These are phyloP conservation scores for Horisme vitalbata DNA, from an alignment of 2,888 invertebrate species.

Conservation along the genomic window DNA sequence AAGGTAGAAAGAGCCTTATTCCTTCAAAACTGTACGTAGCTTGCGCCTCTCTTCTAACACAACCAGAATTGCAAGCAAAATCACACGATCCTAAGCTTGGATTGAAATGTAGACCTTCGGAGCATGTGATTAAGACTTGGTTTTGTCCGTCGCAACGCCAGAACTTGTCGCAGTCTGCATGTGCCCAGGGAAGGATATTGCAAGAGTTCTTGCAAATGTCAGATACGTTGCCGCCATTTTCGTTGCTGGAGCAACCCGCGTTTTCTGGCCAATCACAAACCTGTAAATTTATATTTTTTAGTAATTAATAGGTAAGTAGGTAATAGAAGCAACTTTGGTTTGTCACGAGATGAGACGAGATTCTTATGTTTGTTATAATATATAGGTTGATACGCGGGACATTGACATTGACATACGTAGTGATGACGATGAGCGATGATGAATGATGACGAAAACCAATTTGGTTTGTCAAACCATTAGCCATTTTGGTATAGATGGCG, in stretches of 20 bases:
- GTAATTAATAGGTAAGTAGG: too few species aligned
- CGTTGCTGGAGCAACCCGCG: constrained; percentile 22
- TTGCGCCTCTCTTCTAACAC: constrained; percentile 43
- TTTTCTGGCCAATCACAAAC: constrained; percentile 39
- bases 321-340: too few species aligned
- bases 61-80: constrained; percentile 58
- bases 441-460: too few species aligned
- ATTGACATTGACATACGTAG: too few species aligned
- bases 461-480: too few species aligned
- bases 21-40: constrained; percentile 43
- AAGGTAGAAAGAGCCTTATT: constrained; percentile 54
- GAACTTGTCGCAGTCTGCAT: constrained; percentile 67
- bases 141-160: constrained; percentile 56
- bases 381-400: too few species aligned
- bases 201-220: constrained; percentile 53
- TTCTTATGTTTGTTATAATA: too few species aligned
- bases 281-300: too few species aligned
- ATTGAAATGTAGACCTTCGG: constrained; percentile 69
- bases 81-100: constrained; percentile 56
- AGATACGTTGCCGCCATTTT: too few species aligned
- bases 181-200: constrained; percentile 62
- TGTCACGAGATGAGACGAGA: neutral
- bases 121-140: constrained; percentile 47
- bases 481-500: too few species aligned
- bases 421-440: too few species aligned